Percentiles rank a stretch among this genome's conserved stretches.
phyloP scores from a whole-genome alignment of 1,140 invertebrate species.

The Drosophila burlai region DNA sequence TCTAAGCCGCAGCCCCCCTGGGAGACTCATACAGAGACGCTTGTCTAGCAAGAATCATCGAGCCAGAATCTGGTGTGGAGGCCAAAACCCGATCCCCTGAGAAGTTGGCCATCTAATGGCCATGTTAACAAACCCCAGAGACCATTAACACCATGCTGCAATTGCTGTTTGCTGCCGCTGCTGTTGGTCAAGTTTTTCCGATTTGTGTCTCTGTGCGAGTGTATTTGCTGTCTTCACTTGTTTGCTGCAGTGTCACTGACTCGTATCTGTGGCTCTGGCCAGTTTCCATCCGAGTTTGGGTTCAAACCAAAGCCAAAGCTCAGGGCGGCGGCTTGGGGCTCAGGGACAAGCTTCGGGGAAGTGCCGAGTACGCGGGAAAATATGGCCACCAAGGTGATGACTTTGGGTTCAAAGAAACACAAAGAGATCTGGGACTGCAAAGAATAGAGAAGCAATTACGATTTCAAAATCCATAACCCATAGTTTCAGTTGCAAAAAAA shows the following conservation, averaged over 20 bases:
- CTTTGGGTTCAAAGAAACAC: conserved; percentile 17
- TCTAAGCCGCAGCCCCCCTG: conserved; percentile 30
- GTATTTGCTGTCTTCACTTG: conserved; percentile 5
- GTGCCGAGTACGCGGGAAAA: conserved; percentile 2
- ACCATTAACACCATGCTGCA: conserved; percentile 59
- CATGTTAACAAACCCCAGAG: conserved; percentile 61
- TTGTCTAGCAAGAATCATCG: conserved; percentile 67
- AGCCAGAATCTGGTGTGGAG: conserved; percentile 16
- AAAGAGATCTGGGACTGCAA: background rate
- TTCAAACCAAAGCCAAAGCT: conserved; percentile 47
- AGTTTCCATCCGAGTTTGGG: conserved; percentile 30
- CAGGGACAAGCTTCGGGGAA: conserved; percentile 34
- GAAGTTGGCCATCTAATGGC: conserved; percentile 52
- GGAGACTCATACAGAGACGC: conserved; percentile 29
- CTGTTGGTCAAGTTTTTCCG: conserved; percentile 45
- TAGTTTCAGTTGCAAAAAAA: too few species aligned
- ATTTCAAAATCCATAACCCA: conserved; percentile 1
- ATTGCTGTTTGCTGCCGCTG: conserved; percentile 16
- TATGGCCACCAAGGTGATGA: conserved; percentile 24
- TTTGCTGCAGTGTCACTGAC: conserved; percentile 59
- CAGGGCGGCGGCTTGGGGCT: conserved; percentile 19
- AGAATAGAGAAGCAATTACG: background rate
- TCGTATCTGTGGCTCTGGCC: conserved; percentile 13
- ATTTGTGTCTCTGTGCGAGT: conserved; percentile 17
- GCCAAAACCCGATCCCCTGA: conserved; percentile 42